Evolutionary conservation across 2,797 vertebrate species (phyloP).

Genomic region (Amazonetta brasiliensis): DNA sequence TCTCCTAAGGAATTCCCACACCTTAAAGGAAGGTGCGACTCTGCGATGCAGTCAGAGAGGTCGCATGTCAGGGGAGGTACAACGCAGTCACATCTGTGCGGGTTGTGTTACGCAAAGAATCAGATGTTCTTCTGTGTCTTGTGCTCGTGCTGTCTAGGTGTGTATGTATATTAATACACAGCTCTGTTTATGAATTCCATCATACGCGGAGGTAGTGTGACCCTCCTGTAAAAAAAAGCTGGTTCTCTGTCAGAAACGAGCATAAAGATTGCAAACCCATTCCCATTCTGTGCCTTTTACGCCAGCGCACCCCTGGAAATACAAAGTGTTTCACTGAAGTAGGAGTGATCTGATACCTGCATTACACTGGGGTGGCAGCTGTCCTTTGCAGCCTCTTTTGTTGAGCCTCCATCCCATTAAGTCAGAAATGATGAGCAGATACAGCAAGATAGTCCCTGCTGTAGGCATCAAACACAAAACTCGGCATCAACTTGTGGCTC

Average conservation of each 20-base stretch:
- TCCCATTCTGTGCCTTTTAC: neutral
- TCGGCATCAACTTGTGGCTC: neutral
- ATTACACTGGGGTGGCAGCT: neutral
- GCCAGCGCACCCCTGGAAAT: neutral
- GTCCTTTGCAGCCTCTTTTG: neutral
- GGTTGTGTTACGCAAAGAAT: neutral
- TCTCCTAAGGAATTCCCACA: neutral
- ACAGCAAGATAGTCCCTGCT: neutral
- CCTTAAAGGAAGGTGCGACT: neutral
- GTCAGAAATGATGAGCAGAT: neutral
- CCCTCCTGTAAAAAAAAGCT: neutral
- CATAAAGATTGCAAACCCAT: neutral
- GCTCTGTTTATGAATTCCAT: neutral
- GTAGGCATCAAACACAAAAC: neutral
- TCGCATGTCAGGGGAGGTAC: neutral
- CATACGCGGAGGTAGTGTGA: neutral
- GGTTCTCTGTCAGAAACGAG: neutral
- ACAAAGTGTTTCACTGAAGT: neutral
- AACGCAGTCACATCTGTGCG: neutral
- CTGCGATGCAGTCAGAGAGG: neutral
- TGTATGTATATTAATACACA: neutral
- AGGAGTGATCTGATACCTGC: neutral
- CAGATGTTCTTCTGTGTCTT: neutral
- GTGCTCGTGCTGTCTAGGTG: neutral
- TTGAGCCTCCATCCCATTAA: neutral